Base-by-base conservation (phyloP, 2,113 vertebrate species). In the Varanus komodoensis region DNA sequence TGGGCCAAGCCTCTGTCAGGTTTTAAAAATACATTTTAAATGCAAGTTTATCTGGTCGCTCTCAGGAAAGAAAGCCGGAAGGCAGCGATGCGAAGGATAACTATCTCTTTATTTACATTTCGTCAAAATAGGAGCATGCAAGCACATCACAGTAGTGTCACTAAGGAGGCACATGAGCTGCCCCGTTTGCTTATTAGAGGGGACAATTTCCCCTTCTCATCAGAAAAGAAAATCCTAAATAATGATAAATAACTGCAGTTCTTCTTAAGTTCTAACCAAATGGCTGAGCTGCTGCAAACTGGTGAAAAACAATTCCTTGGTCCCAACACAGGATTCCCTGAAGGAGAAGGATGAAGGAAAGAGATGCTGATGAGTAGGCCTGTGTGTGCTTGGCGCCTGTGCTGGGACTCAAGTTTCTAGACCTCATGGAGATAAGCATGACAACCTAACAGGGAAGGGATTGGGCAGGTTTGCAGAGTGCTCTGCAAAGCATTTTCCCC, bases 21-120 rank as follows among this genome's bases (percentile, higher is more conserved):
- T 11, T 64, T 64, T 64, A 14, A 64, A 64, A 19, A 61, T 61
- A 61, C 3, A 14, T 14, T 14, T 61, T 14, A 11, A 61, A 61
- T 14, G 12, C 44, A 14, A 50, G 3, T 50, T 79, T 50, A 29
- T 12, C 4, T 61, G 9, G 9, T 25, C 6, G 7, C 34, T 32
- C 25, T 44, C 38, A 48, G 38, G 75, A 74, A 86, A 93, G 87
- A 84, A 84, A 93, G 79, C 80, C 91, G 78, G 89, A 88, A 91
- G 23, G 89, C 61, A 0, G 61, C 80, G 84, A 32, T 91, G 93
- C 88, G 84, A 90, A 95, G 68, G 29, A n/a, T 78, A 93, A 92
- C 91, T 86, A 94, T 90, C 87, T 91, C 92, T 97, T 98, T 98
- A 97, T 97, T 97, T 96, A 97, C 96, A 97, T 90, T 90, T 93